Evolutionary conservation across 2,797 vertebrate species (phyloP), one percentile per base, ranked within the genome.

Genomic region (Eulemur mongoz): DNA sequence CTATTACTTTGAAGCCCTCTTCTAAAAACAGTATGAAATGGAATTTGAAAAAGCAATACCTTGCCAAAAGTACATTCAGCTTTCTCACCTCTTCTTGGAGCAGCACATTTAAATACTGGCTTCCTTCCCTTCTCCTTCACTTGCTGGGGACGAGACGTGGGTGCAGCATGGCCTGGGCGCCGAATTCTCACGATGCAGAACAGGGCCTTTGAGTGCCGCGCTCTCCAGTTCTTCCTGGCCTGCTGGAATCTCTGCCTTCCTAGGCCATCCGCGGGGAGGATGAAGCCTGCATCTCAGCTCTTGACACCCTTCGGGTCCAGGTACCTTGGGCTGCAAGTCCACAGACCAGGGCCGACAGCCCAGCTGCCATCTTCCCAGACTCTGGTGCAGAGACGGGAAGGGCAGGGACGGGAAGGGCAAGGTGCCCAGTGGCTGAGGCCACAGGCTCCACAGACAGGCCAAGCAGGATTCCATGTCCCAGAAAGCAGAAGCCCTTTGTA

Each of bases 31-130:
- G 88, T 4, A 69, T 40, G 50, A 18, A 95, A 90, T 45, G 95
- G 90, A 76, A 78, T 78, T 86, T 65, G 87, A 81, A 32, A 76
- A 93, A 72, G 87, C 7, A 50, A 25, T 79, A 52, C 96, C 84
- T 96, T 92, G 87, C 96, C 97, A 96, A 79, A 83, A 94, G 96
- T 84, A 78, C 92, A 97, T 61, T 88, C 97, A 76, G 97, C 70
- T n/a, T 93, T 73, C 92, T 88, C 95, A 70, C 89, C 63, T 84
- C 95, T 40, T n/a, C 91, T 38, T 0, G 3, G 70, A 93, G 89
- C 73, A 54, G 63, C 76, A 25, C 86, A 48, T 94, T 83, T 70
- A 83, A 75, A 32, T 78, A 4, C 83, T 57, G 92, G 81, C 2
- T 69, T 32, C 72, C 63, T 70, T 78, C 93, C 82, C 86, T 13